These are phyloP conservation scores for Gambusia holbrooki DNA, from an alignment of 2,113 vertebrate species.

Conservation along the genomic window DNA sequence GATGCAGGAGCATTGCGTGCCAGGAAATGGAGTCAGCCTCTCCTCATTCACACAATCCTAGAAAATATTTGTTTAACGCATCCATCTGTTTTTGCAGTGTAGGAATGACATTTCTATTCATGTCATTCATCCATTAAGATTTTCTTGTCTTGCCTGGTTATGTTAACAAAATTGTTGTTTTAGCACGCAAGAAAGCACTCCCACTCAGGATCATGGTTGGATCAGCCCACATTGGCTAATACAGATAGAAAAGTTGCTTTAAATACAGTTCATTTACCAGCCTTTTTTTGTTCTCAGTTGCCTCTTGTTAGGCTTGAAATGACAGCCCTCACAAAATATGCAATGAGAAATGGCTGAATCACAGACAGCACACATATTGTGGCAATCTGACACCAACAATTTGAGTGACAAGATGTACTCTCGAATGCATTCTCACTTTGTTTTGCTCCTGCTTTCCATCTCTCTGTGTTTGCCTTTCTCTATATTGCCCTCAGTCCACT, in stretches of 20 bases:
- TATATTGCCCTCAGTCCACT: slow-evolving; percentile 47
- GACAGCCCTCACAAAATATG: slow-evolving; percentile 53
- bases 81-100: slow-evolving; percentile 23
- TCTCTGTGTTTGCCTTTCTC: slow-evolving; percentile 40
- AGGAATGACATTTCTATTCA: background rate
- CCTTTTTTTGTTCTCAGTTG: slow-evolving; percentile 25
- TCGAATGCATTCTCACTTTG: slow-evolving; percentile 65
- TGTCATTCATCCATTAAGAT: slow-evolving; percentile 26
- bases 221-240: slow-evolving; percentile 3
- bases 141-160: slow-evolving; percentile 30
- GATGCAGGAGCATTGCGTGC: slow-evolving; percentile 40
- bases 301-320: slow-evolving; percentile 50
- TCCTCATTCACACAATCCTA: slow-evolving; percentile 10
- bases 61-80: slow-evolving; percentile 30
- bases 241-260: slow-evolving; percentile 16
- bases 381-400: slow-evolving; percentile 48
- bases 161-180: slow-evolving; percentile 27
- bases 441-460: slow-evolving; percentile 46
- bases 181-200: slow-evolving; percentile 27
- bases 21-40: slow-evolving; percentile 13
- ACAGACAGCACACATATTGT: slow-evolving; percentile 31
- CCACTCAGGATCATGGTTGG: slow-evolving; percentile 17
- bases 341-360: slow-evolving; percentile 55
- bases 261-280: slow-evolving; percentile 38
- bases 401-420: slow-evolving; percentile 61